Base-by-base conservation (phyloP, 2,888 invertebrate genomes). In the Eugnorisma glareosa region DNA sequence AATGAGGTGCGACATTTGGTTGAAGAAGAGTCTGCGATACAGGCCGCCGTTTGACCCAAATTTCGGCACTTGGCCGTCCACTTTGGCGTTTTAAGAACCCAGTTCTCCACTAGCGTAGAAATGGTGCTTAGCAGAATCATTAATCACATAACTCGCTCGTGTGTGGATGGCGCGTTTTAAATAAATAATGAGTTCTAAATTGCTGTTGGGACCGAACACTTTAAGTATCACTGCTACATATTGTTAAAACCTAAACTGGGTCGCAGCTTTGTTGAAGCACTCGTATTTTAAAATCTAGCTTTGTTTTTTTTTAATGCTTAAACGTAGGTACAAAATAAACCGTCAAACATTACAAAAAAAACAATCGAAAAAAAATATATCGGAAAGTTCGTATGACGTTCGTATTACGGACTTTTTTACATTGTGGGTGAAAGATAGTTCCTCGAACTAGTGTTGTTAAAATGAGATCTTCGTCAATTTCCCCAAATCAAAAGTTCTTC, bases 1-100 rank as follows among this genome's bases (percentile, higher is more conserved):
- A 95, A 95, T 94, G 94, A 94, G 94, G 93, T 94, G 94, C 90
- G 93, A 94, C 93, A 94, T 94, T 94, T 92, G 91, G 91, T 91
- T 81, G 90, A 86, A 88, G 89, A 89, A 90, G 89, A 89, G 89
- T 87, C 89, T 89, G 90, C 92, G 93, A 94, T 93, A 93, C 93
- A 93, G 89, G 89, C 90, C 90, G 90, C 81, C 89, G 90, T 93
- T 94, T 95, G 95, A 95, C 95, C 95, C 90, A 93, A 92, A 94
- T 94, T 93, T 91, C 88, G 90, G 87, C 86, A 90, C 90, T 90
- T 88, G 84, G 84, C 89, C 89, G 88, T 82, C 89, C 90, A 91
- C 91, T 92, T 92, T 89, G 87, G 87, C 86, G 89, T 89, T 89
- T 90, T 89, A 87, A 90, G 90, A 90, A 90, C 88, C 89, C 88